phyloP scores from a whole-genome alignment of 2,888 invertebrate genomes.

The Oxyteleia sp. region DNA sequence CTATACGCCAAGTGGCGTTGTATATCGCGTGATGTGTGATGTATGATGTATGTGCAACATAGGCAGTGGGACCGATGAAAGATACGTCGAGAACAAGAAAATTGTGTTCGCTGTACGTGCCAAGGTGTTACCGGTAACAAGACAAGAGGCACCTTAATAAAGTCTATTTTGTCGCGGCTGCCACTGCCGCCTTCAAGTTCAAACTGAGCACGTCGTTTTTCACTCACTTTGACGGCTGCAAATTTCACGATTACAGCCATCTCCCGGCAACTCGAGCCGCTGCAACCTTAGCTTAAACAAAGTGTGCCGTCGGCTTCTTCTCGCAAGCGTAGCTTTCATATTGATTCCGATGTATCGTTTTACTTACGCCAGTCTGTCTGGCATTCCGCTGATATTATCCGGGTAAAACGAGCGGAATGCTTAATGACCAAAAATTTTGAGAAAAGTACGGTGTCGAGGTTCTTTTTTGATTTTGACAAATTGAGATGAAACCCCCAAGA shows the following conservation, averaged over 20 bases:
- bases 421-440: not conserved
- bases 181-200: constrained; percentile 19
- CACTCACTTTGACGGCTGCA: constrained; percentile 41
- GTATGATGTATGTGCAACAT: constrained; percentile 69
- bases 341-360: constrained; percentile 34
- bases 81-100: constrained; percentile 59
- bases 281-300: constrained; percentile 35
- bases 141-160: constrained; percentile 61
- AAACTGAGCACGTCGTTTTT: constrained; percentile 51
- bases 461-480: no score
- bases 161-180: constrained; percentile 49
- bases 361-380: constrained; percentile 30
- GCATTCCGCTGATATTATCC: constrained; percentile 10
- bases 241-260: constrained; percentile 49
- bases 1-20: constrained; percentile 49
- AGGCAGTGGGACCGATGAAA: constrained; percentile 62
- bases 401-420: not conserved
- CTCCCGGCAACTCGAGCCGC: constrained; percentile 5
- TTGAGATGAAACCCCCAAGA: no score
- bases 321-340: constrained; percentile 5
- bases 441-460: no score
- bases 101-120: constrained; percentile 56
- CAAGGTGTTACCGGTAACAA: constrained; percentile 59
- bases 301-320: constrained; percentile 3
- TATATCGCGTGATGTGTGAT: constrained; percentile 61